phyloP scores from a whole-genome alignment of 2,888 invertebrate genomes.

The Sclerodermus sp. region DNA sequence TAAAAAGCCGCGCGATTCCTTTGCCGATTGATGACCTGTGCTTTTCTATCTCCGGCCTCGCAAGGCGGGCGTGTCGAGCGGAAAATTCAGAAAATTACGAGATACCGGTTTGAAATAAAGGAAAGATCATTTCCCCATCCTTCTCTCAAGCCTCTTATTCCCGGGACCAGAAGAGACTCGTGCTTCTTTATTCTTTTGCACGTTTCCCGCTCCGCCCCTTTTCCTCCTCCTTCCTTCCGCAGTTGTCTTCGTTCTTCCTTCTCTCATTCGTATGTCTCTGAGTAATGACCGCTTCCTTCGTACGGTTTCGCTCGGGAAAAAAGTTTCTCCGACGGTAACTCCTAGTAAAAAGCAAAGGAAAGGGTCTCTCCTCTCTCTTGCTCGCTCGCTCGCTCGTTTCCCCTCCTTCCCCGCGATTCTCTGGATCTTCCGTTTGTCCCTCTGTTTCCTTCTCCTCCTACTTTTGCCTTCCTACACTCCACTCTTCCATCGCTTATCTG shows the following conservation, averaged over 20 bases:
- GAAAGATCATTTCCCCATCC: background rate
- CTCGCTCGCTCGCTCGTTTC: background rate
- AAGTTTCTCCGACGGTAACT: background rate
- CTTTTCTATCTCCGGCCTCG: no score
- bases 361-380: constrained; percentile 5
- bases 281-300: constrained; percentile 31
- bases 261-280: constrained; percentile 16
- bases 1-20: no score
- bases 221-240: background rate
- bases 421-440: background rate
- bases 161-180: constrained; percentile 17
- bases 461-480: background rate
- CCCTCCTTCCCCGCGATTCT: background rate
- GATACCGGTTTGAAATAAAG: background rate
- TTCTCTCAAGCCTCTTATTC: background rate
- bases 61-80: background rate
- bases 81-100: constrained; percentile 9
- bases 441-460: background rate
- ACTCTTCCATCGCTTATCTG: no score
- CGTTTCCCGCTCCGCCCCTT: background rate
- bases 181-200: constrained; percentile 13
- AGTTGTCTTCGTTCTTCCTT: constrained; percentile 4
- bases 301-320: constrained; percentile 11
- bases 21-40: no score
- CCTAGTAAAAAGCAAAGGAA: constrained; percentile 7